Evolutionary conservation across 2,888 invertebrate species (phyloP), one percentile per base, ranked within the genome.

Genomic region (Aromia moschata): DNA sequence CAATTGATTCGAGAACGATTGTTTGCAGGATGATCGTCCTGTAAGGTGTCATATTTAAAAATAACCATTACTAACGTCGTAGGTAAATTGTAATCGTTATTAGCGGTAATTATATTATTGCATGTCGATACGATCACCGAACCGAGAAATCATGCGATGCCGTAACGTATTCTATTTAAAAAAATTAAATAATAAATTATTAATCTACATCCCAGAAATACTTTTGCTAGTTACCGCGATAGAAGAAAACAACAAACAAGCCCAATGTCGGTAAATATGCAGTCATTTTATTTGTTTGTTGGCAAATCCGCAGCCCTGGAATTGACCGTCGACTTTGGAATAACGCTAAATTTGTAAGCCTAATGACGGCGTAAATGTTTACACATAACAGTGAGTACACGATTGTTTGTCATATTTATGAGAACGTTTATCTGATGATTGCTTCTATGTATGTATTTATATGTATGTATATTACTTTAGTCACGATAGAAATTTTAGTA

Each of bases 21-120:
- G n/a, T n/a, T n/a, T n/a, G n/a, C n/a, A n/a, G n/a, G n/a, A n/a
- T n/a, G n/a, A n/a, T 33, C 33, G 18, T 37, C 20, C n/a, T 12
- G 12, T 36, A 47, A 1, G 4, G 10, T 37, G 37, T 47, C 47
- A 47, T 47, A 47, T 37, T 47, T 47, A 47, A 47, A 47, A 47
- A 47, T 47, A 47, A 18, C 36, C 12, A 33, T 47, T 33, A 47
- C 47, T 16, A 47, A 37, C 36, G 36, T 14, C 37, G 2, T 12
- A 37, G 47, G 37, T 47, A 47, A 47, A 47, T 43, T 20, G 25
- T 20, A 43, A 18, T 47, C 18, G 18, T 17, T 16, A 36, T 47
- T 47, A 47, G 31, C 47, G 31, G 37, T 47, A 47, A 47, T 47
- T 47, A 47, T 36, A 11, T 17, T 12, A 11, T 47, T 20, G 47